A percentile compares a stretch with the other conserved stretches of the same genome.
These are phyloP conservation scores for Tauraco erythrolophus DNA, from an alignment of 2,113 vertebrate genomes.

Conservation along the genomic window DNA sequence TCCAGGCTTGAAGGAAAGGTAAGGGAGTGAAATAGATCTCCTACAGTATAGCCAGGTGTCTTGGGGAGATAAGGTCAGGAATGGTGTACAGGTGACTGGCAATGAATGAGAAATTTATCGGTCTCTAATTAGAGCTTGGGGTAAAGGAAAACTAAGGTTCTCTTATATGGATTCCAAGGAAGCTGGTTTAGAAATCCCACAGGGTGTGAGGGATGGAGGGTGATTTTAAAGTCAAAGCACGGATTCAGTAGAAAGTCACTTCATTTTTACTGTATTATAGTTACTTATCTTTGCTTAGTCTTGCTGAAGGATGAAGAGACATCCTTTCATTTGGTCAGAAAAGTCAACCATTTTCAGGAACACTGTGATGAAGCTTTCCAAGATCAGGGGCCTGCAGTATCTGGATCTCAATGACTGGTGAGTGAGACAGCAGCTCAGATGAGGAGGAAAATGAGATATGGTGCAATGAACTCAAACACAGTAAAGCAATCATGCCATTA, in stretches of 20 bases:
- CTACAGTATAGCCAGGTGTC: background rate
- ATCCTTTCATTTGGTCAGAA: background rate
- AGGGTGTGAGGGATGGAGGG: background rate
- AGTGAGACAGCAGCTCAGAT: background rate
- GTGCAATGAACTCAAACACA: background rate
- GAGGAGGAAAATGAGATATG: background rate
- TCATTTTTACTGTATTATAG: background rate
- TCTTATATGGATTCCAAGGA: background rate
- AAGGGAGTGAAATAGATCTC: background rate
- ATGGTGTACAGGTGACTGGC: background rate
- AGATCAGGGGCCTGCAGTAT: background rate
- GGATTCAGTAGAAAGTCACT: background rate
- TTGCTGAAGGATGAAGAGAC: background rate
- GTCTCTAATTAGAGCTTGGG: background rate
- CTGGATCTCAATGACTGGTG: rapidly evolving
- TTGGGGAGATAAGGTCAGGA: background rate
- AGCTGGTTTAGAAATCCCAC: background rate
- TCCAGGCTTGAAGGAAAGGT: background rate
- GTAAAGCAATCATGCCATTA: background rate
- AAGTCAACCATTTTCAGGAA: background rate
- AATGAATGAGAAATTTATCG: background rate
- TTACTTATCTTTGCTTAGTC: background rate
- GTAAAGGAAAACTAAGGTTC: background rate
- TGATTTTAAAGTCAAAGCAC: background rate
- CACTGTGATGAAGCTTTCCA: background rate